These are phyloP conservation scores for Crypturellus tataupa DNA, from an alignment of 2,797 vertebrate genomes.

Conservation along the genomic window DNA sequence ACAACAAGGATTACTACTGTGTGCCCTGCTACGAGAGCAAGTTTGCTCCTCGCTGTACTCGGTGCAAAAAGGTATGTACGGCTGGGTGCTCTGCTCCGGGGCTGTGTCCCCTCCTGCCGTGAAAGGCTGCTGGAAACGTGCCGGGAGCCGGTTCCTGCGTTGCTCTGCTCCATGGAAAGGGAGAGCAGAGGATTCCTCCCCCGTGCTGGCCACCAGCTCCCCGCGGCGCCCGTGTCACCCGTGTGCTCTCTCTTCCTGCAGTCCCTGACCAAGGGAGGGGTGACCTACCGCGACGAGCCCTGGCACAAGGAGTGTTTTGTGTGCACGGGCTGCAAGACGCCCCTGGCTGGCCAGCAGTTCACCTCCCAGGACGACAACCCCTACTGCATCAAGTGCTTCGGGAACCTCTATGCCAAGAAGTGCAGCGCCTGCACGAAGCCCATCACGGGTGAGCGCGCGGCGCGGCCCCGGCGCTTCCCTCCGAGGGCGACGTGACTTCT, in stretches of 20 bases:
- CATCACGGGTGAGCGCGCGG: conserved; percentile 89
- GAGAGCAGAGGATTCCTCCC: background rate
- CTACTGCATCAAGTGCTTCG: conserved; percentile 94
- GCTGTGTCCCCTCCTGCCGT: background rate
- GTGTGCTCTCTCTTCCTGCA: conserved; percentile 50
- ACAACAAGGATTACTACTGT: conserved; percentile 97
- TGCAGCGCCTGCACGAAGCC: conserved; percentile 91
- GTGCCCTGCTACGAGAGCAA: conserved; percentile 98
- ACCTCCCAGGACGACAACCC: conserved; percentile 94
- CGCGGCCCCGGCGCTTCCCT: background rate
- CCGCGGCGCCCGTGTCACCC: background rate
- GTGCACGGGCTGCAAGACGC: conserved; percentile 89
- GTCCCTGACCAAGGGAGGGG: conserved; percentile 93
- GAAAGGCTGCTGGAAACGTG: background rate
- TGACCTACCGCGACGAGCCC: conserved; percentile 93
- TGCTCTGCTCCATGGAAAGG: background rate
- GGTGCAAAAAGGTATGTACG: conserved; percentile 93
- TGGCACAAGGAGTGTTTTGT: conserved; percentile 97
- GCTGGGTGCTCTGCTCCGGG: rapidly evolving
- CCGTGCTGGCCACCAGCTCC: no score
- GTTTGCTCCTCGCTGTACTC: conserved; percentile 97
- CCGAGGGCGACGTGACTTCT: background rate
- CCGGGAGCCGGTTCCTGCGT: background rate
- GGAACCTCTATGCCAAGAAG: conserved; percentile 94
- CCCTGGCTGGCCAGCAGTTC: conserved; percentile 93